A percentile compares a stretch with the other conserved stretches of the same genome.
Evolutionary conservation across 2,888 invertebrate species (phyloP).

Genomic region (Elaeidobius kamerunicus): DNA sequence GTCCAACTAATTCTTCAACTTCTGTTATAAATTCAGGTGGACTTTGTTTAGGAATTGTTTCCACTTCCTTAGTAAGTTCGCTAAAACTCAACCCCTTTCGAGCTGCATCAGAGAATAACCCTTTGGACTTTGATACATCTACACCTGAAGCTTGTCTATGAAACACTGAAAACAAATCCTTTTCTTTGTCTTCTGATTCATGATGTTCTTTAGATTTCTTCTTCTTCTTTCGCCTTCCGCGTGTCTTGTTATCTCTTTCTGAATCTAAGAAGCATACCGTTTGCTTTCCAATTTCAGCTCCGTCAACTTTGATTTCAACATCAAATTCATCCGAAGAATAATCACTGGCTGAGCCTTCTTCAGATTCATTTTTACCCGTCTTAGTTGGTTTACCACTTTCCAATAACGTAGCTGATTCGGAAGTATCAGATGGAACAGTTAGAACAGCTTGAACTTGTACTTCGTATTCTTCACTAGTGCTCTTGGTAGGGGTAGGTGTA

Average conservation of each 20-base stretch:
- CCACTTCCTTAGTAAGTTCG: slow-evolving; percentile 19
- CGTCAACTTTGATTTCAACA: slow-evolving; percentile 40
- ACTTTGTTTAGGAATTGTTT: slow-evolving; percentile 10
- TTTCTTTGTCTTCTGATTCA: slow-evolving; percentile 30
- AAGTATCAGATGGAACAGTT: slow-evolving; percentile 50
- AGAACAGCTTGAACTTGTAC: slow-evolving; percentile 60
- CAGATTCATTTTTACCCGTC: slow-evolving; percentile 10
- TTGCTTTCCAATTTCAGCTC: slow-evolving; percentile 39
- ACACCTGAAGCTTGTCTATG: slow-evolving; percentile 38
- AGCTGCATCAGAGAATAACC: slow-evolving; percentile 43
- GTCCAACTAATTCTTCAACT: background rate
- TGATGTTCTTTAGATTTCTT: slow-evolving; percentile 27
- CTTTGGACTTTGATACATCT: slow-evolving; percentile 38
- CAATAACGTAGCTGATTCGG: slow-evolving; percentile 23
- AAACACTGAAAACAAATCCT: slow-evolving; percentile 40
- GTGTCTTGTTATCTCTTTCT: slow-evolving; percentile 34
- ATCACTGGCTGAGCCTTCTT: slow-evolving; percentile 22
- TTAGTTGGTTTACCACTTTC: slow-evolving; percentile 11
- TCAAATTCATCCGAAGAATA: slow-evolving; percentile 39
- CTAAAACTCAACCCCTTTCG: slow-evolving; percentile 25
- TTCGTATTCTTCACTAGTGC: slow-evolving; percentile 51
- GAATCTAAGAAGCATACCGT: slow-evolving; percentile 37
- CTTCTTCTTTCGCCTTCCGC: slow-evolving; percentile 32
- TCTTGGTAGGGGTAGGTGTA: slow-evolving; percentile 35
- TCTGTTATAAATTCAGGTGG: too few relatives aligned